Evolutionary conservation across 2,888 invertebrate genomes (phyloP).

Genomic region (Ecliptopera silaceata): DNA sequence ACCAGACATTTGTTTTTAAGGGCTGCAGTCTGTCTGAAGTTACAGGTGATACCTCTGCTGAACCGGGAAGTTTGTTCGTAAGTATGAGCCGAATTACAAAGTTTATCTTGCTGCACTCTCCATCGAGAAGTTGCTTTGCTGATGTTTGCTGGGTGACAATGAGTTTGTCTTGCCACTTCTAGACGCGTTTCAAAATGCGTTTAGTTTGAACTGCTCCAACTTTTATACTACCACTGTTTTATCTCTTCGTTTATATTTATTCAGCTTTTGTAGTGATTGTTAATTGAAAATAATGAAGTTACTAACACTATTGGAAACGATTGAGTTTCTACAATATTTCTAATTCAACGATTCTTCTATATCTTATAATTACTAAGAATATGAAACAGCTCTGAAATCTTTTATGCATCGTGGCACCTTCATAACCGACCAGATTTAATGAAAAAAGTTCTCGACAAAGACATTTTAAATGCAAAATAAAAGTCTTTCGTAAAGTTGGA

Average conservation of each 20-base stretch:
- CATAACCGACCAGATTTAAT: conserved; percentile 60
- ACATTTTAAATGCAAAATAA: conserved; percentile 65
- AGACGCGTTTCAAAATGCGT: conserved; percentile 55
- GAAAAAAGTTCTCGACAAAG: conserved; percentile 62
- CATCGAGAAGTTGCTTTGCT: conserved; percentile 62
- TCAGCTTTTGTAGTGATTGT: background rate
- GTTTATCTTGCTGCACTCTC: conserved; percentile 60
- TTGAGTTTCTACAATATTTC: too few relatives aligned
- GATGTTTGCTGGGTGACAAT: conserved; percentile 62
- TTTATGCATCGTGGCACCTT: conserved; percentile 58
- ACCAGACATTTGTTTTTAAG: conserved; percentile 58
- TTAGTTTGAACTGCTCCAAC: conserved; percentile 19
- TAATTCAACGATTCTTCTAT: background rate
- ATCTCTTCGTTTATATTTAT: background rate
- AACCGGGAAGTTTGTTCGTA: conserved; percentile 58
- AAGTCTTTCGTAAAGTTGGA: conserved; percentile 36
- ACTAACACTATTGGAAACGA: too few relatives aligned
- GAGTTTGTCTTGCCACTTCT: conserved; percentile 68
- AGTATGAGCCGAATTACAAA: conserved; percentile 65
- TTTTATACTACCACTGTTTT: conserved; percentile 16
- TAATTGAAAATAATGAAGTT: background rate
- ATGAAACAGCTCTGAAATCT: conserved; percentile 45
- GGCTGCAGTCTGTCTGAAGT: conserved; percentile 49
- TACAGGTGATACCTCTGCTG: conserved; percentile 64
- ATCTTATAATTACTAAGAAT: background rate